A percentile compares a stretch with the other conserved stretches of the same genome.
These are phyloP conservation scores for Polyodon spathula DNA, from an alignment of 2,113 vertebrate species.

Conservation along the genomic window DNA sequence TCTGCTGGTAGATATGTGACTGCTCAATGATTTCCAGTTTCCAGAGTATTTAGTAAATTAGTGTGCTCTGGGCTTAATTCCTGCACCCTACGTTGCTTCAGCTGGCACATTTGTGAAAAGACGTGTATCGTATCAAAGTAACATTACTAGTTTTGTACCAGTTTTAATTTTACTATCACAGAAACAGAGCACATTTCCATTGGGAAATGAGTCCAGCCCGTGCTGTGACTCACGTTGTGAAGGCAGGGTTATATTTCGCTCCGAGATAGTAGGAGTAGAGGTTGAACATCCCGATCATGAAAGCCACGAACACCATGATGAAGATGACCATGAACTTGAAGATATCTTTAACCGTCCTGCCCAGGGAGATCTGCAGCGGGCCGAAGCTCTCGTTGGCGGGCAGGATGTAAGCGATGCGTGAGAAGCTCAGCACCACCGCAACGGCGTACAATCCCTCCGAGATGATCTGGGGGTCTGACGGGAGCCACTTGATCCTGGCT, in stretches of 20 bases:
- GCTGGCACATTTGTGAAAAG: no score
- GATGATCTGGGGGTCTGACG: conserved; percentile 95
- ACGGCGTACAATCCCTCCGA: conserved; percentile 94
- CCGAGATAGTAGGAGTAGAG: conserved; percentile 96
- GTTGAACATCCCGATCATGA: conserved; percentile 99
- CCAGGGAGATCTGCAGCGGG: conserved; percentile 91
- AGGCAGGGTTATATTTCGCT: conserved; percentile 94
- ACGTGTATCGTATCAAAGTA: no score
- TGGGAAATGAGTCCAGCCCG: not conserved
- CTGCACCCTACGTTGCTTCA: no score
- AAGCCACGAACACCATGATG: conserved; percentile 97
- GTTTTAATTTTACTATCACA: no score
- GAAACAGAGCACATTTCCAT: no score
- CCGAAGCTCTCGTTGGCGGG: conserved; percentile 97
- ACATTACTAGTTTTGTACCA: no score
- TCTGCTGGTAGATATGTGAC: no score
- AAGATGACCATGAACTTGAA: conserved; percentile 99
- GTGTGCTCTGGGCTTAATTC: no score
- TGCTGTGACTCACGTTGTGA: conserved; percentile 83
- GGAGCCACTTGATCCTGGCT: conserved; percentile 96
- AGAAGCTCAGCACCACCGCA: conserved; percentile 94
- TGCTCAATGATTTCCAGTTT: no score
- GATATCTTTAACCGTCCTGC: conserved; percentile 95
- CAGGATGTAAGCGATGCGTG: conserved; percentile 93
- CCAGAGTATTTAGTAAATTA: no score